Evolutionary conservation across 2,888 invertebrate genomes (phyloP), one percentile per base, ranked within the genome.

Genomic region (Cacoxenus indagator): DNA sequence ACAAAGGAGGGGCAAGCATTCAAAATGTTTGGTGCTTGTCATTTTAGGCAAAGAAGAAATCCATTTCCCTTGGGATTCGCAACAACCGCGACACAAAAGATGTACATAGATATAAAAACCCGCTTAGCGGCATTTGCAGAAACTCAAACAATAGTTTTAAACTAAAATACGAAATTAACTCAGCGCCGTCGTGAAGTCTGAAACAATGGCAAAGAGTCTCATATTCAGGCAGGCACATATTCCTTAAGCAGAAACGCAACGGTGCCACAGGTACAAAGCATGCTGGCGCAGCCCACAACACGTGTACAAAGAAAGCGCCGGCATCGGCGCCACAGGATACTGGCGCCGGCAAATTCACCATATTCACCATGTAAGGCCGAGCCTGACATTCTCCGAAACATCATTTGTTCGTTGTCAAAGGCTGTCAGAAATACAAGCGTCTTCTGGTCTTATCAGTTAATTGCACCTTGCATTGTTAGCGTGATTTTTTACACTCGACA

Each of bases 271-370:
- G 59, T 57, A 59, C 59, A 59, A 59, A 26, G 31, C 19, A 11
- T 19, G 1, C 1, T 31, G 59, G 31, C 59, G 59, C 59, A 37
- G 59, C 19, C 59, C 31, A 59, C 31, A 59, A 59, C 22, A 4
- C 22, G 59, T 59, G 8, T 29, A 67, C 69, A 75, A 75, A 64
- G 73, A 72, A 70, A 24, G 24, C 19, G 51, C 11, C 9, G 19
- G 6, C n/a, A 5, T 37, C n/a, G 9, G 27, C 69, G 26, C 83
- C 65, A 61, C 79, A 77, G 80, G 83, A 76, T 67, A 76, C 76
- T 76, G 85, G 84, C 85, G 85, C 83, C 83, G 74, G 73, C 68
- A 66, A 70, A 71, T n/a, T n/a, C n/a, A n/a, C n/a, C n/a, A 62
- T 73, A 70, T 69, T 72, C 68, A 70, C 70, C 43, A 51, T 72